Evolutionary conservation across 2,888 invertebrate genomes (phyloP).

Genomic region (Phyllotreta cruciferae): DNA sequence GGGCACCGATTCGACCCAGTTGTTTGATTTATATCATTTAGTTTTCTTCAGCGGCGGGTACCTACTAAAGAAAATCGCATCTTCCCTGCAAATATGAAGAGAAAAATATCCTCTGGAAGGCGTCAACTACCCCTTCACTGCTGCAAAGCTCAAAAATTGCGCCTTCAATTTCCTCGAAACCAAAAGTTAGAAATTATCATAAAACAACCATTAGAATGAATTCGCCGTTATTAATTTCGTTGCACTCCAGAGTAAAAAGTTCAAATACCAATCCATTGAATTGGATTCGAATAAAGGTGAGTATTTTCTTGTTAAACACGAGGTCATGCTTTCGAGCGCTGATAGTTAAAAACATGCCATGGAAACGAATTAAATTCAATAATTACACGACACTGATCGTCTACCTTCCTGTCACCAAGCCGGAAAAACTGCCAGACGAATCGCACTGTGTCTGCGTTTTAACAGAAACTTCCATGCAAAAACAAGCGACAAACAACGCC

Average conservation of each 20-base stretch:
- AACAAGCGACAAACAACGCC: constrained; percentile 35
- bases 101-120: too few relatives aligned
- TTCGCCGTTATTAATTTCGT: too few relatives aligned
- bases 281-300: neutral
- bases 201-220: too few relatives aligned
- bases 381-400: constrained; percentile 8
- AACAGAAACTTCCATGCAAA: constrained; percentile 36
- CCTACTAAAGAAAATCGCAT: too few relatives aligned
- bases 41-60: constrained; percentile 11
- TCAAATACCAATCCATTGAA: neutral
- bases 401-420: constrained; percentile 13
- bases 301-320: neutral
- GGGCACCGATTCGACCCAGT: constrained; percentile 54
- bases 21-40: constrained; percentile 46
- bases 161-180: too few relatives aligned
- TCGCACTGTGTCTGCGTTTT: constrained; percentile 35
- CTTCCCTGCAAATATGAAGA: too few relatives aligned
- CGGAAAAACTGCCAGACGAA: constrained; percentile 48
- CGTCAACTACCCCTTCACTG: neutral
- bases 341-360: too few relatives aligned
- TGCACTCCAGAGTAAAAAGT: too few relatives aligned
- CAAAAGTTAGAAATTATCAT: neutral
- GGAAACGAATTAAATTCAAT: neutral
- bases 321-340: too few relatives aligned
- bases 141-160: neutral